Conservation (phyloP, 2,888 invertebrate genomes). For the Anarsia innoxiella region DNA sequence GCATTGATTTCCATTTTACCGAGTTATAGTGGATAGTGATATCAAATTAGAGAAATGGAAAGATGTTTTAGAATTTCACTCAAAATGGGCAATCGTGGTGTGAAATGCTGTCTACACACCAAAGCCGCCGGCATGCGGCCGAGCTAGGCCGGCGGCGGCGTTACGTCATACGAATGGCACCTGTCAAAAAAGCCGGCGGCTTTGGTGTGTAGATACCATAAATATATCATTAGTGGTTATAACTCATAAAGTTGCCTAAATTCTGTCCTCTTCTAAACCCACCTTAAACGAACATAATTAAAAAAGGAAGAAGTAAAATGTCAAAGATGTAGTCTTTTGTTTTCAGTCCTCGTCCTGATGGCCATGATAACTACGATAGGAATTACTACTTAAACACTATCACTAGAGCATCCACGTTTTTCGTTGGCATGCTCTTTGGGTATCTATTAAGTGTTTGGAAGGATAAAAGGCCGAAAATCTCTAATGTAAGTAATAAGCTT, state of each 20-base stretch:
- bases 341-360: neutral
- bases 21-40: neutral
- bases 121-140: too few species aligned
- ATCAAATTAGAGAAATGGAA: neutral
- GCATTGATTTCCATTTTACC: neutral
- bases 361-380: neutral
- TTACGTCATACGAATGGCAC: too few species aligned
- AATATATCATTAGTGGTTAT: neutral
- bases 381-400: slow-evolving; percentile 11
- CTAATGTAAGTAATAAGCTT: slow-evolving; percentile 16
- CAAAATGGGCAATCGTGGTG: too few species aligned
- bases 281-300: neutral
- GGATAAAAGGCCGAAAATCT: slow-evolving; percentile 8
- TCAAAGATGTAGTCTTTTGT: neutral
- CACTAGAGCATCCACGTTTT: slow-evolving; percentile 16
- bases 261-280: neutral
- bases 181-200: neutral
- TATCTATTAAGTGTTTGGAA: slow-evolving; percentile 12
- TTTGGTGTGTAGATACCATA: neutral
- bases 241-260: neutral
- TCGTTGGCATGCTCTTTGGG: slow-evolving; percentile 19
- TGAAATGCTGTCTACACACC: too few species aligned
- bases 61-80: neutral
- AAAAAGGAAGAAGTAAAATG: neutral
- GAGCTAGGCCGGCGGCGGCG: too few species aligned